Conservation (phyloP, 1,140 invertebrate species). For the Leptestheria dahalacensis region DNA sequence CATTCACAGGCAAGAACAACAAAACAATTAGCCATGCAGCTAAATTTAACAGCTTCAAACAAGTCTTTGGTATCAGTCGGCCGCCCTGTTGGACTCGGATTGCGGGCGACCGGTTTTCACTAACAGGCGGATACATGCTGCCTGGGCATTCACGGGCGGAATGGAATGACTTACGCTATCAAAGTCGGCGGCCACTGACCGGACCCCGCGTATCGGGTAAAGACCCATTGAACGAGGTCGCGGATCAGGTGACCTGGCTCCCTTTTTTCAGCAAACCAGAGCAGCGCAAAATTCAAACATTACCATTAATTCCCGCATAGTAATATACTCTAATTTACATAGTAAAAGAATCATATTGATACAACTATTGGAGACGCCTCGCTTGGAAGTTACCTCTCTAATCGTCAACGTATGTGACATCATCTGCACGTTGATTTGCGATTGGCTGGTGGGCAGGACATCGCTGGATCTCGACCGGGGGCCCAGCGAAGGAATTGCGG, state of each 20-base stretch:
- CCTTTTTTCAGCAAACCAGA: slow-evolving; percentile 37
- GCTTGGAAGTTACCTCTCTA: slow-evolving; percentile 56
- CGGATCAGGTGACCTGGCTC: slow-evolving; percentile 70
- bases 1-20: background rate
- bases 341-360: too few species aligned
- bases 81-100: too few species aligned
- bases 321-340: too few species aligned
- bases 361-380: too few species aligned
- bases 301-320: too few species aligned
- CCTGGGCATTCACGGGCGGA: slow-evolving; percentile 9
- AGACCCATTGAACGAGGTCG: slow-evolving; percentile 69
- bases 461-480: slow-evolving; percentile 64
- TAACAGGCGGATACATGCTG: too few species aligned
- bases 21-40: background rate
- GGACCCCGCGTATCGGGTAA: slow-evolving; percentile 70
- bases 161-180: slow-evolving; percentile 60
- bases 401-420: slow-evolving; percentile 81
- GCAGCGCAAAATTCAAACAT: background rate
- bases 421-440: slow-evolving; percentile 83
- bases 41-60: too few species aligned
- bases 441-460: slow-evolving; percentile 75
- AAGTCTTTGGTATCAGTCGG: too few species aligned
- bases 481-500: slow-evolving; percentile 42
- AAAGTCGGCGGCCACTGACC: slow-evolving; percentile 63
- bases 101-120: too few species aligned